Percentiles rank a stretch among this genome's conserved stretches.
Evolutionary conservation across 2,888 invertebrate species (phyloP).

Genomic region (Cephalotes varians): DNA sequence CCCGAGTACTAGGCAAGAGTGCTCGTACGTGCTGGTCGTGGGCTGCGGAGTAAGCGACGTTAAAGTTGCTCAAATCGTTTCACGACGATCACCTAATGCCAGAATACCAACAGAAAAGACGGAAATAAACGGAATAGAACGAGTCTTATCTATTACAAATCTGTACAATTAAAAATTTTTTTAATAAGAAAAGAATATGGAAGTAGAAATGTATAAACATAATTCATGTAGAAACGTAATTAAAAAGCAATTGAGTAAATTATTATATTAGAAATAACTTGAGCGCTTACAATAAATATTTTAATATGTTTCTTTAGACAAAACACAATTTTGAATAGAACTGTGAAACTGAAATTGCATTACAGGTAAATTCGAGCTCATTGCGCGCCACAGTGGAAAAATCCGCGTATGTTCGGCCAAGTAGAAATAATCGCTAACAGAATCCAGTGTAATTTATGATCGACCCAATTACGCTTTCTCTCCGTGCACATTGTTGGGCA

Average conservation of each 20-base stretch:
- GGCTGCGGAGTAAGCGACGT: conserved; percentile 68
- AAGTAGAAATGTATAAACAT: not conserved
- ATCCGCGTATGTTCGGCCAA: conserved; percentile 44
- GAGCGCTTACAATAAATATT: not conserved
- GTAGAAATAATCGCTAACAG: conserved; percentile 52
- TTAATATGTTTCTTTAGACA: not conserved
- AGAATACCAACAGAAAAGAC: conserved; percentile 80
- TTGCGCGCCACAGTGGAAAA: conserved; percentile 34
- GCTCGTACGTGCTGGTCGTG: conserved; percentile 63
- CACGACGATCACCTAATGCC: conserved; percentile 77
- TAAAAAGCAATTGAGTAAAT: not conserved
- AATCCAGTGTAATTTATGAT: conserved; percentile 43
- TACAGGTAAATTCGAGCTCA: conserved; percentile 20
- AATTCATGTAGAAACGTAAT: not conserved
- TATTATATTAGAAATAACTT: not conserved
- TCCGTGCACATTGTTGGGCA: conserved; percentile 37
- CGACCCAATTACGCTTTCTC: conserved; percentile 44
- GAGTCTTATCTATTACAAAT: not conserved
- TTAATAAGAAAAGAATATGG: not conserved
- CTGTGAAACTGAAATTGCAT: conserved; percentile 9
- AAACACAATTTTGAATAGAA: conserved; percentile 10
- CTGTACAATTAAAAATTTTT: not conserved
- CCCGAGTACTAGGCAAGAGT: conserved; percentile 61
- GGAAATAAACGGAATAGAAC: conserved; percentile 35
- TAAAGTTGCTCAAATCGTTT: conserved; percentile 84